Evolutionary conservation across 2,113 vertebrate species (phyloP), one percentile per base, ranked within the genome.

Genomic region (Echinops telfairi): DNA sequence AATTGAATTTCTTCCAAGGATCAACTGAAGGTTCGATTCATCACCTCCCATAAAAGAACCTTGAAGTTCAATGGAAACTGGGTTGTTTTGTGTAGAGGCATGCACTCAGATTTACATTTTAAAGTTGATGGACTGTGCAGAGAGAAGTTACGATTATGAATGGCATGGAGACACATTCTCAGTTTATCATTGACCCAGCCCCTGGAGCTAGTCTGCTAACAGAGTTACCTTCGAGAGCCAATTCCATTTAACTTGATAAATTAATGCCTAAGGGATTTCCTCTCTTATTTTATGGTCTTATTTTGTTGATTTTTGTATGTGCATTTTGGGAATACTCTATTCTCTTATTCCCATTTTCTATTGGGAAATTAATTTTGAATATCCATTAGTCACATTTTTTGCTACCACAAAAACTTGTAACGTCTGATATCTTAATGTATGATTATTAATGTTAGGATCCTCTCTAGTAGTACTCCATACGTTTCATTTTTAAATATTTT

Each of bases 1-100:
- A 76, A 86, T 64, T 88, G 38, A 86, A 78, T 92, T 92, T 58
- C 29, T 80, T 83, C 60, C 58, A 33, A 75, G 73, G 22, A 84
- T 58, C 78, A 73, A 60, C 53, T 12, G 19, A 79, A 94, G n/a
- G 53, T 66, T 82, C 19, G 66, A 64, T 83, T 71, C 11, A 78
- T 77, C 47, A 91, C 33, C 29, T 87, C 2, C 20, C 12, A 4
- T 80, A 64, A 93, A 47, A 89, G 40, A 86, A 64, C 40, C 47
- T 79, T 89, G 58, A 53, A 77, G 3, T 38, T 23, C 40, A 75
- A 81, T 36, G 22, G 31, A 64, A 89, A 81, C 2, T 57, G 19
- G 53, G 38, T 14, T 16, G 3, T 36, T n/a, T 88, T 66, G n/a
- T 82, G 31, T 31, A 71, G 43, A 29, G 1, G 4, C 3, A 31